Percentiles rank a stretch among this genome's conserved stretches.
phyloP scores from a whole-genome alignment of 2,797 vertebrate species.

The Phyllotis vaccarum region DNA sequence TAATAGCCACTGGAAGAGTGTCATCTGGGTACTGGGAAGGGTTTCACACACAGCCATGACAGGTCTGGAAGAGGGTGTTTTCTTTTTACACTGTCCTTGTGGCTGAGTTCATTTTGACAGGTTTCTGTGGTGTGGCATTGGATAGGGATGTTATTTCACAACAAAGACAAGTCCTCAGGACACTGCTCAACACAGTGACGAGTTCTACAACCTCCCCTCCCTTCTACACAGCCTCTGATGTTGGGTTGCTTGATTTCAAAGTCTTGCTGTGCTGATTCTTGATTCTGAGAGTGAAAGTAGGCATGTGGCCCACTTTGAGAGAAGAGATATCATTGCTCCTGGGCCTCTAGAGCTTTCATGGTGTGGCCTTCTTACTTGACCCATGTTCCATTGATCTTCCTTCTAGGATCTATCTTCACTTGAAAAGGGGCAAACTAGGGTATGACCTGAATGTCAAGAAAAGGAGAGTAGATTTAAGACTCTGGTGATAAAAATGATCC shows the following conservation, averaged over 20 bases:
- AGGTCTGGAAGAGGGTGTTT: background rate
- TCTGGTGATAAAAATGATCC: background rate
- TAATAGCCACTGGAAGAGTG: background rate
- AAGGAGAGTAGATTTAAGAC: background rate
- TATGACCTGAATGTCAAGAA: background rate
- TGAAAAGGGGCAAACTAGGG: background rate
- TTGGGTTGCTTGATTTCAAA: too few species aligned
- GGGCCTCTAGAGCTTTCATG: background rate
- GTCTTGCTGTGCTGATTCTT: background rate
- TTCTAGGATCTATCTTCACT: background rate
- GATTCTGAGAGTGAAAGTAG: background rate
- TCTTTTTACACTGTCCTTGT: background rate
- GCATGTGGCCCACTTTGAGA: rapidly evolving
- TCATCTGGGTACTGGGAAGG: background rate
- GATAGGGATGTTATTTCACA: background rate
- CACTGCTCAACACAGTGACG: background rate
- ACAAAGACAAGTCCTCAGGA: background rate
- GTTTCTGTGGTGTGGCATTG: background rate
- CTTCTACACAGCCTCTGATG: background rate
- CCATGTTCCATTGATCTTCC: background rate
- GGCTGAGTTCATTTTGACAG: background rate
- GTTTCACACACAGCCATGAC: rapidly evolving
- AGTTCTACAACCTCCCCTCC: background rate
- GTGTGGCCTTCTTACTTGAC: background rate
- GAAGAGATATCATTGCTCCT: background rate